Conservation (phyloP, 2,888 invertebrate genomes). For the Venusia cambrica region DNA sequence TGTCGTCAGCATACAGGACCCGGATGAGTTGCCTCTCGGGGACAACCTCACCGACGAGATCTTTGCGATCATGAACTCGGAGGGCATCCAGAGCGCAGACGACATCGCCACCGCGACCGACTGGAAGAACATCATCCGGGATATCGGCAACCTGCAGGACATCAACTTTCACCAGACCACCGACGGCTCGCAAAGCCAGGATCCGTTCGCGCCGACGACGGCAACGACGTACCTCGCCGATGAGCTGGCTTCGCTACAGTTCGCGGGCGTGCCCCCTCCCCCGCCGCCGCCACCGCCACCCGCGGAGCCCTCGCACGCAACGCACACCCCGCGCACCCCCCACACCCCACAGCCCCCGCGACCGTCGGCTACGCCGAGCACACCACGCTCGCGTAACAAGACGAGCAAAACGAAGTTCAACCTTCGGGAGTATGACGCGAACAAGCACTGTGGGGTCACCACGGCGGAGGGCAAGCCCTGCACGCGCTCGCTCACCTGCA, state of each 20-base stretch:
- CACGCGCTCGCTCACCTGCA: slow-evolving; percentile 88
- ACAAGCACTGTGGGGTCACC: slow-evolving; percentile 91
- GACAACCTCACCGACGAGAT: slow-evolving; percentile 75
- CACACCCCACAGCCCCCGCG: slow-evolving; percentile 33
- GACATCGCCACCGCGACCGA: slow-evolving; percentile 71
- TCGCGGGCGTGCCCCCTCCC: slow-evolving; percentile 55
- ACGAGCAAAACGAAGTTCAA: slow-evolving; percentile 68
- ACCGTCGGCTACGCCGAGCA: slow-evolving; percentile 39
- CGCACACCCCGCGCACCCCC: slow-evolving; percentile 27
- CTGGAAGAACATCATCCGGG: slow-evolving; percentile 76
- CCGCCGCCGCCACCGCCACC: slow-evolving; percentile 42
- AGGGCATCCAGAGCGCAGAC: slow-evolving; percentile 74
- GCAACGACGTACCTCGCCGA: slow-evolving; percentile 56
- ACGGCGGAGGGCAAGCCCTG: slow-evolving; percentile 87
- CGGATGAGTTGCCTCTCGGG: slow-evolving; percentile 71
- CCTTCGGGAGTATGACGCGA: slow-evolving; percentile 88
- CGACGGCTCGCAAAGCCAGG: slow-evolving; percentile 53
- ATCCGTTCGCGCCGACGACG: slow-evolving; percentile 51
- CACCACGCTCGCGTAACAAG: slow-evolving; percentile 46
- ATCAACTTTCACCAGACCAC: slow-evolving; percentile 65
- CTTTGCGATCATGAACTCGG: slow-evolving; percentile 75
- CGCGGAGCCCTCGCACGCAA: too few species aligned
- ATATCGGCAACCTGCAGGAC: slow-evolving; percentile 73
- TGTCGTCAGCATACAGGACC: slow-evolving; percentile 76
- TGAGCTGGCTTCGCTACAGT: slow-evolving; percentile 56